Percentiles rank a stretch among this genome's conserved stretches.
Conservation (phyloP, 1,140 invertebrate species). For the Trichonephila inaurata region DNA sequence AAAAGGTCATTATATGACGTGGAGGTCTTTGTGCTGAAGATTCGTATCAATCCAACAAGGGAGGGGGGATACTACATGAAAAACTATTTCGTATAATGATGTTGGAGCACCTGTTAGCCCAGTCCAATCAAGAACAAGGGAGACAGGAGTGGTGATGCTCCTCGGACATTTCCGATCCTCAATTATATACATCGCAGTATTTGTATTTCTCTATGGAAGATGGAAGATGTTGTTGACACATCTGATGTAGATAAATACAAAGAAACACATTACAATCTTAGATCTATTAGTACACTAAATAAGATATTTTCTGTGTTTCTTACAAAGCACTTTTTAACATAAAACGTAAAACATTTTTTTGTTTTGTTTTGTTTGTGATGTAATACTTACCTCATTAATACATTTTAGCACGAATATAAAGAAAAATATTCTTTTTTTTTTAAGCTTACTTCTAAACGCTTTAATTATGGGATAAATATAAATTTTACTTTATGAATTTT, state of each 20-base stretch:
- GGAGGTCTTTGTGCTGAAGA: slow-evolving; percentile 29
- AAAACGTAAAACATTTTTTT: too few relatives aligned
- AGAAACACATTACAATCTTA: not conserved
- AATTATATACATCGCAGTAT: not conserved
- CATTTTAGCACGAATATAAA: too few relatives aligned
- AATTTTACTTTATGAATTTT: too few relatives aligned
- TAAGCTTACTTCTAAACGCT: too few relatives aligned
- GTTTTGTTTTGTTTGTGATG: too few relatives aligned
- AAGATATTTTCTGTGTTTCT: too few relatives aligned
- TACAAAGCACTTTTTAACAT: too few relatives aligned
- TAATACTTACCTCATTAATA: too few relatives aligned
- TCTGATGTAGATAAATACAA: not conserved
- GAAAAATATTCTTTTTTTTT: too few relatives aligned
- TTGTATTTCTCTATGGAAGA: not conserved
- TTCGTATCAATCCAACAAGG: slow-evolving; percentile 14
- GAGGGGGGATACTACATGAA: not conserved
- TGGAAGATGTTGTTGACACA: not conserved
- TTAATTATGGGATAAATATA: too few relatives aligned
- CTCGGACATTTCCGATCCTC: slow-evolving; percentile 40
- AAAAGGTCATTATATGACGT: slow-evolving; percentile 66
- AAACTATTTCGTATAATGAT: slow-evolving; percentile 66
- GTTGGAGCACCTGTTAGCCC: slow-evolving; percentile 55
- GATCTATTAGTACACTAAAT: not conserved
- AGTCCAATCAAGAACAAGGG: slow-evolving; percentile 19
- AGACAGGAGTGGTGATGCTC: not conserved